Percentiles rank a stretch among this genome's conserved stretches.
phyloP scores from a whole-genome alignment of 2,113 vertebrate species.

The Gallinago undulata region DNA sequence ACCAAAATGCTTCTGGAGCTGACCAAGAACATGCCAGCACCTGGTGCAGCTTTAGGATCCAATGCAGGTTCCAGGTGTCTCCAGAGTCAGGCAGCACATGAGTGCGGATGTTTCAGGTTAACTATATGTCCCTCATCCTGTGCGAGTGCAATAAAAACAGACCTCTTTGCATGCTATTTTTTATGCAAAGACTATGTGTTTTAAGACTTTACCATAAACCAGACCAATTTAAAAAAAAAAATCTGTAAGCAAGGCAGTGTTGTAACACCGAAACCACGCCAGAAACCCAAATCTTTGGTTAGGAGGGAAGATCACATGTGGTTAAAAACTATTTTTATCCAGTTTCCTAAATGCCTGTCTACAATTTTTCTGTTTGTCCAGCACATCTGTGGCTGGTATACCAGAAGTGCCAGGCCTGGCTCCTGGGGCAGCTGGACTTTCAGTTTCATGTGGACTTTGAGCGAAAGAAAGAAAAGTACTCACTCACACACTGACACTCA shows the following conservation, averaged over 20 bases:
- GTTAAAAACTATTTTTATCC: neutral
- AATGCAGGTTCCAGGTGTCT: neutral
- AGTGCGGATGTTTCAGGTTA: neutral
- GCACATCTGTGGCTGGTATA: accelerated
- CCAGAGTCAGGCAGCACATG: neutral
- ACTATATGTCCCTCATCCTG: neutral
- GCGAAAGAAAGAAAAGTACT: neutral
- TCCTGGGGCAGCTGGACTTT: neutral
- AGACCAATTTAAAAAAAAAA: neutral
- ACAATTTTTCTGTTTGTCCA: neutral
- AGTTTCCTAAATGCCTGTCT: neutral
- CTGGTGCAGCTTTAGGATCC: neutral
- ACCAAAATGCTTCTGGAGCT: neutral
- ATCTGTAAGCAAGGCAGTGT: neutral
- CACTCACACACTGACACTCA: neutral
- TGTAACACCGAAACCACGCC: neutral
- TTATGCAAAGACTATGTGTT: neutral
- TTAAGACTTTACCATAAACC: neutral
- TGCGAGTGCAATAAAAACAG: neutral
- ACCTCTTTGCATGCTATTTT: neutral
- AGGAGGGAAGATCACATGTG: neutral
- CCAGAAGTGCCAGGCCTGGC: neutral
- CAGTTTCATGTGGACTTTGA: neutral
- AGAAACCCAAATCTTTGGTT: neutral
- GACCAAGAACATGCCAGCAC: neutral